A percentile compares a stretch with the other conserved stretches of the same genome.
Evolutionary conservation across 2,888 invertebrate species (phyloP).

Genomic region (Amblyjoppa fuscipennis): DNA sequence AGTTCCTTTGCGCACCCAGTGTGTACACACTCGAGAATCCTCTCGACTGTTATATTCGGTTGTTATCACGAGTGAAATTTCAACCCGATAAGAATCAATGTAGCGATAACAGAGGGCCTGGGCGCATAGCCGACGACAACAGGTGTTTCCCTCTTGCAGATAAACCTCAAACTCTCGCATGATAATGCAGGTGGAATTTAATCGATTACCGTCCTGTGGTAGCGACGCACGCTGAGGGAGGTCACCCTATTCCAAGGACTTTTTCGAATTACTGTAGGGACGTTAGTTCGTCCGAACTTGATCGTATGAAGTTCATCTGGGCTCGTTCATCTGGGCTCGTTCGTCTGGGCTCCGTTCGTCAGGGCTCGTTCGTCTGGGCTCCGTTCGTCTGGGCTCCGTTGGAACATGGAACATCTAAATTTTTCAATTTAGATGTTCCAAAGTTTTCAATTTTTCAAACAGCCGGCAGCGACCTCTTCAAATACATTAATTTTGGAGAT

Average conservation of each 20-base stretch:
- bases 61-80: conserved; percentile 15
- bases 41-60: conserved; percentile 1
- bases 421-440: too few species aligned
- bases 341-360: too few species aligned
- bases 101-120: conserved; percentile 24
- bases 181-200: conserved; percentile 1
- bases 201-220: neutral
- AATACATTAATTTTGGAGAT: too few species aligned
- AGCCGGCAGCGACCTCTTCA: too few species aligned
- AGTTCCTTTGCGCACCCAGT: neutral
- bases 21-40: conserved; percentile 15
- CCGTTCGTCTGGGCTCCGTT: too few species aligned
- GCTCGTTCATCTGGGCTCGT: too few species aligned
- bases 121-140: neutral
- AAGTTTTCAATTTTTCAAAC: too few species aligned
- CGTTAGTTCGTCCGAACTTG: too few species aligned
- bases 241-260: neutral
- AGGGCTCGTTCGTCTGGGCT: too few species aligned
- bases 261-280: neutral
- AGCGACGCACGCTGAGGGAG: neutral
- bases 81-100: conserved; percentile 28
- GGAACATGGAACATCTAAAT: too few species aligned
- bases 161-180: neutral
- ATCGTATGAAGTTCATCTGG: too few species aligned
- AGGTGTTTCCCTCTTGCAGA: conserved; percentile 19